Base-by-base conservation (phyloP, 2,113 vertebrate genomes). In the Pachyramphus minor region DNA sequence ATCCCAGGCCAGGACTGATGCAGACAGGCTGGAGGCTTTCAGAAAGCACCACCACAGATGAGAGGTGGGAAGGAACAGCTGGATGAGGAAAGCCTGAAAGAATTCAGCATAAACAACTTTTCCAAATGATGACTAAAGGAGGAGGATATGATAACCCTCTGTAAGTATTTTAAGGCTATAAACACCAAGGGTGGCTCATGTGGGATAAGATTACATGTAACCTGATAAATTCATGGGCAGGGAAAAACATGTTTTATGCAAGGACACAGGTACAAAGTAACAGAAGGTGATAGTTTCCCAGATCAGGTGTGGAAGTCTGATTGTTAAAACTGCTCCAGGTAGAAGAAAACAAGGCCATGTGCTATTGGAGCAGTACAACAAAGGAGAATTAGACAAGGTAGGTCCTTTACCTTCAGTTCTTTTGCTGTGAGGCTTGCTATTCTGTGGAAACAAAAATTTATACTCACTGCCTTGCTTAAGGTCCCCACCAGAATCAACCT, bases 71-170 rank as follows among this genome's bases (percentile, higher is more conserved):
- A 73, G 90, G 79, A 93, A 72, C 0, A 33, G 55, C 72, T 81
- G 49, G 11, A 75, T 97, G 83, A 96, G 83, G 90, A 78, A 88
- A 96, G 69, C 12, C 69, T 82, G 73, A 84, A 96, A 90, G 69
- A 94, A 96, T 96, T 92, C 10, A 2, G 68, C 47, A 79, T 52
- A 81, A 94, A 93, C 60, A 93, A 30, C 69, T 87, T 94, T 85
- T 93, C 69, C 83, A 84, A 93, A 58, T 39, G 52, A 71, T 94
- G 95, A 96, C 86, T 92, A 90, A 96, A 85, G 56, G 64, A 90
- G 72, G 55, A 96, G 93, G 88, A 82, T 84, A 89, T 93, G 92
- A 95, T 95, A 93, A 84, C 66, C 62, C 33, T 94, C 66, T 84
- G 62, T 62, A 94, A 95, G 62, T 69, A 94, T 96, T 94, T 89